phyloP scores from a whole-genome alignment of 1,140 invertebrate genomes.

The Anoplolepis gracilipes region DNA sequence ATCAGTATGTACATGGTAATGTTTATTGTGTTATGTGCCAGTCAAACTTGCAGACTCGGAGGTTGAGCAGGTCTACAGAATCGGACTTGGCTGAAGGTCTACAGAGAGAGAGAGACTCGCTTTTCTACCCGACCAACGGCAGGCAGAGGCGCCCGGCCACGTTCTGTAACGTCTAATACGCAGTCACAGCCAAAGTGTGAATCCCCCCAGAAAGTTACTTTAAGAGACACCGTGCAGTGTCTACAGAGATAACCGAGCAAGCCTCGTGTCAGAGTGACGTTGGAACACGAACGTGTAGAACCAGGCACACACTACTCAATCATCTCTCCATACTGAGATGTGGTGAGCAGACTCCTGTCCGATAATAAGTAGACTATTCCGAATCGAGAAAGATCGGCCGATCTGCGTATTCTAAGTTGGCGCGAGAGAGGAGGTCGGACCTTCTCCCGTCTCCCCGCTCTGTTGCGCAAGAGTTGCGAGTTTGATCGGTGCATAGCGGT shows the following conservation, averaged over 20 bases:
- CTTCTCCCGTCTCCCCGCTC: conserved; percentile 22
- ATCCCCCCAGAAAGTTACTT: conserved; percentile 41
- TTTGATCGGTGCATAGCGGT: conserved; percentile 54
- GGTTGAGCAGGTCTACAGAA: conserved; percentile 52
- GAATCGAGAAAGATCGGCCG: conserved; percentile 22
- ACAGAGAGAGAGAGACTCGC: too few relatives aligned
- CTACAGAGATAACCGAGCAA: conserved; percentile 42
- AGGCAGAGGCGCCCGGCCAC: conserved; percentile 45
- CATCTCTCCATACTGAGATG: conserved; percentile 53
- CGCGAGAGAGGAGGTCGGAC: conserved; percentile 26
- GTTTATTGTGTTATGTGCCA: conserved; percentile 57
- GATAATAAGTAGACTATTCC: conserved; percentile 59
- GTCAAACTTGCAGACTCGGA: conserved; percentile 60
- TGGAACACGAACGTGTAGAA: conserved; percentile 49
- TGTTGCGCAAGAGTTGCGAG: conserved; percentile 44
- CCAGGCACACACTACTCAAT: conserved; percentile 36
- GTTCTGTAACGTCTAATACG: conserved; percentile 18
- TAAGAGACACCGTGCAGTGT: conserved; percentile 29
- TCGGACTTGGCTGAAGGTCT: conserved; percentile 47
- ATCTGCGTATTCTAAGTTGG: background rate
- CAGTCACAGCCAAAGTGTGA: conserved; percentile 9
- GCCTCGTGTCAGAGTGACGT: conserved; percentile 56
- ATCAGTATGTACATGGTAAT: conserved; percentile 58
- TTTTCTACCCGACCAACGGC: conserved; percentile 34
- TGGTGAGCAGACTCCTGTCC: conserved; percentile 56